Percentiles rank a stretch among this genome's conserved stretches.
Evolutionary conservation across 2,888 invertebrate species (phyloP).

Genomic region (Sthenelais limicola): DNA sequence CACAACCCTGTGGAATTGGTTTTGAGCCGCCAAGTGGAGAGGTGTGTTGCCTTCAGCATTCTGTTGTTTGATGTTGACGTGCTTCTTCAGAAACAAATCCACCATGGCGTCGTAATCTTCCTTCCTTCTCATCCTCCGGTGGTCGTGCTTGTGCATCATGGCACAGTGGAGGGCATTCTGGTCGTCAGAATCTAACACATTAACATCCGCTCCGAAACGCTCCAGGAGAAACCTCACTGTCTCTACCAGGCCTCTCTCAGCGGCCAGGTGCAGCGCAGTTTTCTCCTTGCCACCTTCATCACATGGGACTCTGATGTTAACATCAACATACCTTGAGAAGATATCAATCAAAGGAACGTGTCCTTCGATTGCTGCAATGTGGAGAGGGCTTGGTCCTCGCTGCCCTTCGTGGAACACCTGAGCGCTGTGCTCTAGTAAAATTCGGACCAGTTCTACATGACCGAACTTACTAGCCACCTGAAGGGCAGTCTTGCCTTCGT

Average conservation of each 20-base stretch:
- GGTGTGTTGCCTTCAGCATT: conserved; percentile 43
- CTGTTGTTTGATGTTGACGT: conserved; percentile 35
- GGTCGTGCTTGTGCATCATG: conserved; percentile 40
- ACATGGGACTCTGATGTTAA: conserved; percentile 39
- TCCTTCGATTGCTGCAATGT: conserved; percentile 50
- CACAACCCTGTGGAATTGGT: conserved; percentile 44
- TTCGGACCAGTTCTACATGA: conserved; percentile 48
- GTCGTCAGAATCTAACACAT: conserved; percentile 41
- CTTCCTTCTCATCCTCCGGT: conserved; percentile 46
- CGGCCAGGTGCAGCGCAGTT: conserved; percentile 46
- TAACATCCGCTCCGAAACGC: conserved; percentile 45
- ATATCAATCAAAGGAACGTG: conserved; percentile 49
- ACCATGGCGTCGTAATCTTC: conserved; percentile 45
- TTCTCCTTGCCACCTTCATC: conserved; percentile 30
- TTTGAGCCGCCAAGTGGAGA: conserved; percentile 46
- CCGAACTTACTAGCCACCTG: conserved; percentile 48
- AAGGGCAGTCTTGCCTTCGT: conserved; percentile 38
- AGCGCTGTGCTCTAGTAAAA: conserved; percentile 47
- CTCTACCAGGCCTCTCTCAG: conserved; percentile 44
- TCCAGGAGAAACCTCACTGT: conserved; percentile 46
- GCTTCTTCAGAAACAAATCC: conserved; percentile 41
- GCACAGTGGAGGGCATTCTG: conserved; percentile 46
- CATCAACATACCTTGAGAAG: conserved; percentile 46
- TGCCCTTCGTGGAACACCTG: conserved; percentile 45
- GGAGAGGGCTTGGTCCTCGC: conserved; percentile 46